phyloP scores from a whole-genome alignment of 2,888 invertebrate species.

The Anoplius nigerrimus region DNA sequence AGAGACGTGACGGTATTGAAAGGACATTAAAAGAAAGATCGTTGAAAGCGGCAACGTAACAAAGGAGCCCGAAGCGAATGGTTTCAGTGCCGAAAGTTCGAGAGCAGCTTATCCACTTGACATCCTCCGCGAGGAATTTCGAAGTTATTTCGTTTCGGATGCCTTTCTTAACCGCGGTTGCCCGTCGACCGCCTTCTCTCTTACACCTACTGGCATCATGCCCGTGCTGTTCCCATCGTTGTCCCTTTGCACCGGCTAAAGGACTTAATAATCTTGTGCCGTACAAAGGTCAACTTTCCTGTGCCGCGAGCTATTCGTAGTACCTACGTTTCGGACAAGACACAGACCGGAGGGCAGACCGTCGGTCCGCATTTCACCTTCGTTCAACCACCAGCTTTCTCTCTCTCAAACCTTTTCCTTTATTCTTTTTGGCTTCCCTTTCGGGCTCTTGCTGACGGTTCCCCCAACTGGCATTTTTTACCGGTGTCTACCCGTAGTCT shows the following conservation, averaged over 20 bases:
- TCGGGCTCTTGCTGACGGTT: too few species aligned
- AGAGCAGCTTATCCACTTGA: too few species aligned
- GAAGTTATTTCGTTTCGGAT: constrained; percentile 63
- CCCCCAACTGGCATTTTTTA: too few species aligned
- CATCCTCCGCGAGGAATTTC: constrained; percentile 50
- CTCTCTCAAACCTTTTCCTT: not conserved
- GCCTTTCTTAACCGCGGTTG: constrained; percentile 32
- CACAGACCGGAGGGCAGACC: constrained; percentile 20
- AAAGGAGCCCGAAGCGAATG: too few species aligned
- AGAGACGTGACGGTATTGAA: too few species aligned
- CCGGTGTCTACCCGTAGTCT: too few species aligned
- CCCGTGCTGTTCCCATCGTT: constrained; percentile 26
- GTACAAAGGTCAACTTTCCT: constrained; percentile 68
- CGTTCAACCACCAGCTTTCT: constrained; percentile 7
- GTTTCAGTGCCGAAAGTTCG: too few species aligned
- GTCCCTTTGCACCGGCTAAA: constrained; percentile 54
- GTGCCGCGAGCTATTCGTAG: constrained; percentile 54
- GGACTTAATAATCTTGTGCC: constrained; percentile 69
- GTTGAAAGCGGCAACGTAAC: too few species aligned
- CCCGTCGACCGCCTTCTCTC: too few species aligned
- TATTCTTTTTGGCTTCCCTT: not conserved
- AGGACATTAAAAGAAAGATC: too few species aligned
- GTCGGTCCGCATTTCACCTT: not conserved
- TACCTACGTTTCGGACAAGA: constrained; percentile 49
- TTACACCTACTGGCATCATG: constrained; percentile 47